Evolutionary conservation across 2,888 invertebrate genomes (phyloP).

Genomic region (Tenthredo livida): DNA sequence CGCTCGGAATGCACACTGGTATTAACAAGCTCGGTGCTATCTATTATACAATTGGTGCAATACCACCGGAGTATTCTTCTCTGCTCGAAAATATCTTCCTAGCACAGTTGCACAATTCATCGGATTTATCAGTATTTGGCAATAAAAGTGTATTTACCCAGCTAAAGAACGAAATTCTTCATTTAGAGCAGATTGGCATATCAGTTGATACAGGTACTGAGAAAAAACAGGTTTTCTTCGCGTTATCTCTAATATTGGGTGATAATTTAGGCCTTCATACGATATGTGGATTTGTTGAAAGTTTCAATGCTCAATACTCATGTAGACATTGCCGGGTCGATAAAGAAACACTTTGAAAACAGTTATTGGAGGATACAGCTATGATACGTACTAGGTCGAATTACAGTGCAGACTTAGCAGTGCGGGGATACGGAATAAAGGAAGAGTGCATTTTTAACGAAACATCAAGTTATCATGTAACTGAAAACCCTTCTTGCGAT

Average conservation of each 20-base stretch:
- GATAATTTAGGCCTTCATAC: constrained; percentile 61
- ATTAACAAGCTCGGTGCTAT: constrained; percentile 60
- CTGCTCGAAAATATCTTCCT: constrained; percentile 62
- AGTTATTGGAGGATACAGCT: neutral
- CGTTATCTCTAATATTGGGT: constrained; percentile 56
- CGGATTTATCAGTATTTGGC: constrained; percentile 54
- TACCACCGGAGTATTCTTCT: constrained; percentile 57
- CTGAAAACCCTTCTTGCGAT: neutral
- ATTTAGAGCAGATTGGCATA: constrained; percentile 52
- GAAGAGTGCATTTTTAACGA: neutral
- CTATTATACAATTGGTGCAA: constrained; percentile 57
- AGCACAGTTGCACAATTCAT: constrained; percentile 57
- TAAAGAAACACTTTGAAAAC: neutral
- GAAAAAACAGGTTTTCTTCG: constrained; percentile 57
- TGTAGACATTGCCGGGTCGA: neutral
- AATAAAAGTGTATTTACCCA: constrained; percentile 21
- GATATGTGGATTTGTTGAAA: constrained; percentile 59
- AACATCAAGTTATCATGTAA: neutral
- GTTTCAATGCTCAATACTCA: constrained; percentile 56
- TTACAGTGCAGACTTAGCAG: neutral
- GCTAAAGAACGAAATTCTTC: constrained; percentile 55
- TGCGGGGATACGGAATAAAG: neutral
- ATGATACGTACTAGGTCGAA: neutral
- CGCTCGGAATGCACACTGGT: constrained; percentile 56
- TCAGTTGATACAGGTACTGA: constrained; percentile 37